Evolutionary conservation across 2,888 invertebrate species (phyloP), one percentile per base, ranked within the genome.

Genomic region (Coelopa pilipes): DNA sequence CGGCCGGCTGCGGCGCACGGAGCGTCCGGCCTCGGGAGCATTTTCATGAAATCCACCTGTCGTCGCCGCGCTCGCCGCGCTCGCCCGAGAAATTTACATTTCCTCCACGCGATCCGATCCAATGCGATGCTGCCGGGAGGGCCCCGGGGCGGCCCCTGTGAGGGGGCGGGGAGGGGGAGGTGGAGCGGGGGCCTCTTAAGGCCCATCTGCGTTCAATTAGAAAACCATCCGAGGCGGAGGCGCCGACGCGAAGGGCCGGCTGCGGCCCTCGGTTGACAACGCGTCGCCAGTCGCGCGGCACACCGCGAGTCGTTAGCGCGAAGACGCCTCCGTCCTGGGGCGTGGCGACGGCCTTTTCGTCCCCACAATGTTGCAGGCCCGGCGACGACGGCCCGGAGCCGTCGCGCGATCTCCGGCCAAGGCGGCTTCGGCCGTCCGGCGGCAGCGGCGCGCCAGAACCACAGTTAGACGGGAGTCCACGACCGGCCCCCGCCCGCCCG

Each of bases 21-120:
- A 19, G 19, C 71, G 21, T 65, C 65, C 46, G 71, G 21, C 55
- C 70, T 60, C n/a, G 60, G 24, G 60, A 45, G 53, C 47, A 70
- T 74, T 70, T 70, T 70, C 70, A 74, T 74, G 70, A 70, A 74
- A 66, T 69, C 62, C 73, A 73, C 66, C 70, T 74, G 70, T 59
- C 66, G 59, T 69, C 67, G 66, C 62, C 60, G 12, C 45, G n/a
- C 45, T 69, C 67, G 66, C 62, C 60, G 12, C 45, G n/a, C 45
- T 24, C 46, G 62, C 50, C 50, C 15, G 17, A 46, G 12, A 70
- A 74, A 74, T 66, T 70, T 74, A 70, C 70, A 74, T 74, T 74
- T 74, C 70, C 59, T 17, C 59, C 21, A 66, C 69, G 74, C n/a
- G 19, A 53, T 60, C 53, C 63, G 7, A 53, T 62, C 34, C 17